Base-by-base conservation (phyloP, 2,888 invertebrate species). In the Scaptomyza parva region DNA sequence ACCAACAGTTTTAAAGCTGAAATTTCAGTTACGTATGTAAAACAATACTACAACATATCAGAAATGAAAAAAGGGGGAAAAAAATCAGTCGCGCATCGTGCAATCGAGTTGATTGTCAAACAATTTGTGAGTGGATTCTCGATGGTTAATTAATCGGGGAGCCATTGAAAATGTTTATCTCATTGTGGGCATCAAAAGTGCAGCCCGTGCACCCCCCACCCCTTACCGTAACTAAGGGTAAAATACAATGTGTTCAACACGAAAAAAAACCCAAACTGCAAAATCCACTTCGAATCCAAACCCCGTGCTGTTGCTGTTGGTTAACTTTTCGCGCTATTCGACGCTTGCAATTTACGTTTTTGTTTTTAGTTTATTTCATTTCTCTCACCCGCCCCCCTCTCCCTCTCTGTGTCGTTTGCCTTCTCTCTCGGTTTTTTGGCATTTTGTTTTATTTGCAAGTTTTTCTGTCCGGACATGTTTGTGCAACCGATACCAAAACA, bases 91-190 rank as follows among this genome's bases (percentile, higher is more conserved):
- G 45, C 28, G 39, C 22, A n/a, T 39, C n/a, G n/a, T 28, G 20
- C 55, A 37, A 40, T 48, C 54, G 41, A 66, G 67, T 61, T 72
- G 53, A 66, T 77, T 77, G 77, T 72, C 77, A 72, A 66, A 61
- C 67, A 72, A 68, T 76, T 76, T 76, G 58, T 52, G 59, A 72
- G 72, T 63, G 76, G 64, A 63, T 57, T 51, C 66, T 37, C 65
- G 64, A 70, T 76, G 62, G 79, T 82, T 86, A 78, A 86, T 86
- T 83, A 86, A 79, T 70, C 83, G 84, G 45, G 37, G 18, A 30
- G 61, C 73, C 44, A 59, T 66, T 61, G 58, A 58, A 77, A 71
- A 59, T 62, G 59, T 68, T 74, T 74, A 61, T 55, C 44, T 48
- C 61, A 62, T 61, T 72, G 67, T 54, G 78, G 64, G 57, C 44